A percentile compares a stretch with the other conserved stretches of the same genome.
phyloP scores from a whole-genome alignment of 2,113 vertebrate species.

The Aspidoscelis tigris region DNA sequence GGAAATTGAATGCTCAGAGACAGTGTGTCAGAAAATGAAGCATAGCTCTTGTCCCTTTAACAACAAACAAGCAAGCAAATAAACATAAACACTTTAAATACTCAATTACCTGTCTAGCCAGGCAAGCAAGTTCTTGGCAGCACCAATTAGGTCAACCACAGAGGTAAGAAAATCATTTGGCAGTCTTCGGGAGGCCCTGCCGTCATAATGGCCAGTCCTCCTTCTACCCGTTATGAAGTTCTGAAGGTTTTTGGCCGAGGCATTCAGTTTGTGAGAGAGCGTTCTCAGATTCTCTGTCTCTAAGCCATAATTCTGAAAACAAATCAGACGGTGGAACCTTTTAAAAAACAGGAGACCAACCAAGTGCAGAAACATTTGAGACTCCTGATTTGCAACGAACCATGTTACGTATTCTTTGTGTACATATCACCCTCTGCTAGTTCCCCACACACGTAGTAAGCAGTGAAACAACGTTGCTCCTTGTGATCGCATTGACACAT shows the following conservation, averaged over 20 bases:
- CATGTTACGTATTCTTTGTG: too few relatives aligned
- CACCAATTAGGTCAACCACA: constrained; percentile 90
- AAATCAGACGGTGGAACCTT: constrained; percentile 20
- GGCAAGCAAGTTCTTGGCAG: constrained; percentile 89
- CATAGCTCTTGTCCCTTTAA: neutral
- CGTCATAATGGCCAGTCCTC: constrained; percentile 88
- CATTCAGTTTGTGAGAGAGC: constrained; percentile 89
- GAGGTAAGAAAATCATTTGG: constrained; percentile 91
- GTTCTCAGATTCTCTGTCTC: constrained; percentile 92
- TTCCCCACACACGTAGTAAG: too few relatives aligned
- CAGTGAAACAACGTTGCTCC: too few relatives aligned
- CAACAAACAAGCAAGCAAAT: neutral
- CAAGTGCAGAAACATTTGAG: accelerated
- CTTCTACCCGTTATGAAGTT: constrained; percentile 90
- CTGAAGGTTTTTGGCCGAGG: constrained; percentile 92
- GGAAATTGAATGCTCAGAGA: neutral
- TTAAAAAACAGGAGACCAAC: neutral
- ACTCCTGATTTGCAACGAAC: too few relatives aligned
- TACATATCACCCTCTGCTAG: too few relatives aligned
- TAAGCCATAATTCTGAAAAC: constrained; percentile 87
- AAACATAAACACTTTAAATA: neutral
- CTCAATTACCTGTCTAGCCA: constrained; percentile 90
- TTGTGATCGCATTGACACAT: too few relatives aligned
- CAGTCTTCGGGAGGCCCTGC: constrained; percentile 84
- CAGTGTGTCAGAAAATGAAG: neutral